Evolutionary conservation across 2,888 invertebrate species (phyloP), one percentile per base, ranked within the genome.

Genomic region (Rotaria sp.): DNA sequence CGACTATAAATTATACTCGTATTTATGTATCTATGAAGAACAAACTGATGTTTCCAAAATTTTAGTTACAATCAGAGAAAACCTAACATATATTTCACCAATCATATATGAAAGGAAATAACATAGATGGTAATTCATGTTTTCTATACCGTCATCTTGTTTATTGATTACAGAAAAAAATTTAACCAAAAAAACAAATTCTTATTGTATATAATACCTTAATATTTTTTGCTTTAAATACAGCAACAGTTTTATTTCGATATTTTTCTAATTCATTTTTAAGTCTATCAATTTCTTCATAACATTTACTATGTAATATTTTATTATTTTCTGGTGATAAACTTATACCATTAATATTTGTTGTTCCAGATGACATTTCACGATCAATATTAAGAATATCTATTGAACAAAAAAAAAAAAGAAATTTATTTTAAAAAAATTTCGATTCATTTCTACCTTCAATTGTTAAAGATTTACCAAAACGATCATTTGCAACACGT

Each of bases 341-440:
- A 35, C 35, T 67, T 30, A 18, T 21, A 11, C 80, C 80, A 45
- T 41, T 75, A 26, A 4, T 45, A 24, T 41, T 80, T 45, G 45
- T 45, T 41, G 80, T 15, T 13, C 11, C n/a, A 3, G 80, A 80
- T 4, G 45, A 41, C 24, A 80, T n/a, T 45, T 80, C 80, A 26
- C 80, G 80, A 45, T 80, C 80, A 45, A 80, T 80, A n/a, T 80
- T 80, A 13, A 80, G n/a, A 15, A 80, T 38, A 80, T 80, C 80
- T 80, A 24, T 26, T 30, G 2, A n/a, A 1, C 24, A 41, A 75
- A 41, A 13, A 24, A 21, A 75, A 41, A 24, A 10, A 75, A 24
- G 2, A 41, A 38, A 10, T 21, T 75, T 38, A n/a, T n/a, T 5
- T 38, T 24, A 41, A 7, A 24, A 45, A 1, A 30, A 5, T 2